These are phyloP conservation scores for Morpho deidamia DNA, from an alignment of 2,888 invertebrate species.

Conservation along the genomic window DNA sequence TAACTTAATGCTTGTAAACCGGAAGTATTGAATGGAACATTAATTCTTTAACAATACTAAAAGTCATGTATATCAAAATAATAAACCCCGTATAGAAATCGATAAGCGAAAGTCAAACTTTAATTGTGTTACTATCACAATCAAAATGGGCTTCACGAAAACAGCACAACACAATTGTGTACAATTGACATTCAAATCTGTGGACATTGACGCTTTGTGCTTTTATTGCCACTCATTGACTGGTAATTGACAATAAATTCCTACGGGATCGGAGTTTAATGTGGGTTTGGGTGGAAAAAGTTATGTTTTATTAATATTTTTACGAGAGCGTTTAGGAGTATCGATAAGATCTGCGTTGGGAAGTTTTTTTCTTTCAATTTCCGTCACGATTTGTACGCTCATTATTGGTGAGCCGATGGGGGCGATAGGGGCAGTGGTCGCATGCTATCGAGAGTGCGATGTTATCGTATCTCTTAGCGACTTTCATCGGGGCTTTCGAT, in stretches of 20 bases:
- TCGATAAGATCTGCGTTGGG: constrained; percentile 73
- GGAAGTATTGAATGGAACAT: constrained; percentile 50
- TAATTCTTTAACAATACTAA: constrained; percentile 59
- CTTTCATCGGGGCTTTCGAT: constrained; percentile 70
- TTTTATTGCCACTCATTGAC: constrained; percentile 77
- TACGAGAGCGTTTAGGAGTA: constrained; percentile 75
- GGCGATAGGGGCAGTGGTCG: constrained; percentile 75
- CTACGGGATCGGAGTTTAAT: constrained; percentile 76
- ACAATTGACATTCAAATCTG: constrained; percentile 78
- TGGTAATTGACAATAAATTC: constrained; percentile 78
- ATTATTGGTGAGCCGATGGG: constrained; percentile 72
- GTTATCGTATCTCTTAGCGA: constrained; percentile 70
- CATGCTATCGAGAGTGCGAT: constrained; percentile 63
- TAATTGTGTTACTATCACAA: constrained; percentile 68
- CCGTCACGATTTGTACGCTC: constrained; percentile 77
- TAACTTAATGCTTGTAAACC: neutral
- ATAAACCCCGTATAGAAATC: constrained; percentile 61
- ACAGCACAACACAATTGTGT: constrained; percentile 74
- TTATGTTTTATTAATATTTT: constrained; percentile 79
- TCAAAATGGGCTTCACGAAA: constrained; percentile 73
- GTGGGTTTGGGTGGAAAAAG: constrained; percentile 78
- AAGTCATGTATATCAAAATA: constrained; percentile 67
- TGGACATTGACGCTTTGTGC: constrained; percentile 74
- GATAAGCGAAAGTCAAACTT: constrained; percentile 63
- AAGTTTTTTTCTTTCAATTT: constrained; percentile 78